Percentiles rank a stretch among this genome's conserved stretches.
Conservation (phyloP, 1,140 invertebrate genomes). For the Ostrea edulis region DNA sequence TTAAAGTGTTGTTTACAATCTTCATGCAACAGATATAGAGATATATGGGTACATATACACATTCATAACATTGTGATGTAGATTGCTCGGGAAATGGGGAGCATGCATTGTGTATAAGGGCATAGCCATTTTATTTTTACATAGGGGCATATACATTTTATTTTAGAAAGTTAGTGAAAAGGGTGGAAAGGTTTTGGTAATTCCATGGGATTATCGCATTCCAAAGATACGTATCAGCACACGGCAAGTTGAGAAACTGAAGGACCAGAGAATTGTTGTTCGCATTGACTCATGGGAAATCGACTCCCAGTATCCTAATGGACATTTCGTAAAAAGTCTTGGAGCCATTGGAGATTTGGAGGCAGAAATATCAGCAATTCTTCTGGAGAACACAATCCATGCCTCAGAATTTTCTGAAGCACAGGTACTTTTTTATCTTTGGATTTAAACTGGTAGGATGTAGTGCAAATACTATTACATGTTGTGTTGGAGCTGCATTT, state of each 20-base stretch:
- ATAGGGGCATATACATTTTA: too few species aligned
- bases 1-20: too few species aligned
- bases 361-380: conserved; percentile 93
- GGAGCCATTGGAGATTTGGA: conserved; percentile 86
- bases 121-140: too few species aligned
- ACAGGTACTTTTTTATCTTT: conserved; percentile 62
- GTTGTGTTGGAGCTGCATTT: too few species aligned
- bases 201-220: conserved; percentile 78
- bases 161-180: conserved; percentile 62
- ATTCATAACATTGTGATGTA: too few species aligned
- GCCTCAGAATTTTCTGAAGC: conserved; percentile 71
- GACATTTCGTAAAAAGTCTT: conserved; percentile 77
- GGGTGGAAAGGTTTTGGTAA: conserved; percentile 73
- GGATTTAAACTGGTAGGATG: too few species aligned
- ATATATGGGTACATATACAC: too few species aligned
- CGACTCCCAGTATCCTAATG: conserved; percentile 78
- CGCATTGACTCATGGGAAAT: conserved; percentile 77
- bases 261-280: conserved; percentile 76
- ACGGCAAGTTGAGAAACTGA: conserved; percentile 71
- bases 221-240: conserved; percentile 79
- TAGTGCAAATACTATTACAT: too few species aligned
- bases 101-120: too few species aligned
- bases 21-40: too few species aligned
- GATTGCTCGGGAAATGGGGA: too few species aligned
- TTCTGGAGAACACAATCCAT: conserved; percentile 89